Conservation (phyloP, 2,113 vertebrate genomes). For the Mastomys natalensis region DNA sequence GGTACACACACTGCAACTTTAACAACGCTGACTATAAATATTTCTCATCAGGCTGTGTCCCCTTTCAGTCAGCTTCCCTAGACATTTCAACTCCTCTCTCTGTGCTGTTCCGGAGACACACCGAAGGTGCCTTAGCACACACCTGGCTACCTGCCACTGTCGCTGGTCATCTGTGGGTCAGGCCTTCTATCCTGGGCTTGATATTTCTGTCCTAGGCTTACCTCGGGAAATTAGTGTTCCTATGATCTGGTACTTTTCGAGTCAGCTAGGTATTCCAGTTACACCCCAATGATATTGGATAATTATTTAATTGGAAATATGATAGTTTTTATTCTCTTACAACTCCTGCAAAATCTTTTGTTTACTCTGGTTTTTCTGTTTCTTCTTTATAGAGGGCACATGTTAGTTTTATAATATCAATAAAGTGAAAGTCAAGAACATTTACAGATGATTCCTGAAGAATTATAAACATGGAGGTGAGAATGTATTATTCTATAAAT, state of each 20-base stretch:
- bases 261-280: background rate
- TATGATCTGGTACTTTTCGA: background rate
- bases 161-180: background rate
- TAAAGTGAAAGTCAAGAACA: background rate
- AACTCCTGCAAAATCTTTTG: background rate
- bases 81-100: background rate
- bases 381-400: background rate
- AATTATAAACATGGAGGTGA: background rate
- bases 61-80: background rate
- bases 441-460: background rate
- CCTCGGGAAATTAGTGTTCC: background rate
- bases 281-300: background rate
- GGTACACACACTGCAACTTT: background rate
- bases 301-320: background rate
- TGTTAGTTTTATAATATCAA: background rate
- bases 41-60: background rate
- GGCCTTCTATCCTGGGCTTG: background rate
- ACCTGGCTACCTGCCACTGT: background rate
- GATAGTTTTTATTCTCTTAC: background rate
- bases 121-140: background rate
- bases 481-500: background rate
- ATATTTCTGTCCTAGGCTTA: background rate
- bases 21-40: background rate
- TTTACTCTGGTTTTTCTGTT: background rate
- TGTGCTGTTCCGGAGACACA: background rate